phyloP scores from a whole-genome alignment of 1,140 invertebrate genomes.

The Teleogryllus occipitalis region DNA sequence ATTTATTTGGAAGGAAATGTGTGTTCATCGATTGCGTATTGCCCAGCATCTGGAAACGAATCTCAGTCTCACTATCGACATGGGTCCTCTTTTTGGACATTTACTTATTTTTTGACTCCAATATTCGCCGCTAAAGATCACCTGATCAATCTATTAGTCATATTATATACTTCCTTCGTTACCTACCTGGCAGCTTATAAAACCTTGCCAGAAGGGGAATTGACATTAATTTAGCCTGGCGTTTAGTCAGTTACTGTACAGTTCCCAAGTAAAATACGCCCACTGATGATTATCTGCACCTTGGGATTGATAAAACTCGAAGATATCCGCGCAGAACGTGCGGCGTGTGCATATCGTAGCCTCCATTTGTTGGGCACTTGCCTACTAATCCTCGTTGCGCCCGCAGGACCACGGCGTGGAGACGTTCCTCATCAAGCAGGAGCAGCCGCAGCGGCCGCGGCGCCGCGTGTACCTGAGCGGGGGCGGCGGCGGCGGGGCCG shows the following conservation, averaged over 20 bases:
- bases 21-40: too few relatives aligned
- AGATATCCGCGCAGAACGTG: background rate
- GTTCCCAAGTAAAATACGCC: background rate
- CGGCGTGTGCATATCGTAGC: background rate
- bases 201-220: too few relatives aligned
- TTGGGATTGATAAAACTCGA: background rate
- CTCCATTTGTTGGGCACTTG: background rate
- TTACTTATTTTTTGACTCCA: too few relatives aligned
- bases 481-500: slow-evolving; percentile 26
- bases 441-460: slow-evolving; percentile 58
- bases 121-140: too few relatives aligned
- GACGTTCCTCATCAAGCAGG: slow-evolving; percentile 85
- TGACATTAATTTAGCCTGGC: too few relatives aligned
- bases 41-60: too few relatives aligned
- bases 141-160: too few relatives aligned
- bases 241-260: background rate
- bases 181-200: too few relatives aligned
- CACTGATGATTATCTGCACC: background rate
- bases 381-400: background rate
- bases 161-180: too few relatives aligned
- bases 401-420: slow-evolving; percentile 69
- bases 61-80: too few relatives aligned
- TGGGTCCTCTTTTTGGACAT: too few relatives aligned
- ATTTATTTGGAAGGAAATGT: too few relatives aligned
- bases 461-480: slow-evolving; percentile 31